Percentiles rank a stretch among this genome's conserved stretches.
phyloP scores from a whole-genome alignment of 2,797 vertebrate genomes.

The Aselliscus stoliczkanus region DNA sequence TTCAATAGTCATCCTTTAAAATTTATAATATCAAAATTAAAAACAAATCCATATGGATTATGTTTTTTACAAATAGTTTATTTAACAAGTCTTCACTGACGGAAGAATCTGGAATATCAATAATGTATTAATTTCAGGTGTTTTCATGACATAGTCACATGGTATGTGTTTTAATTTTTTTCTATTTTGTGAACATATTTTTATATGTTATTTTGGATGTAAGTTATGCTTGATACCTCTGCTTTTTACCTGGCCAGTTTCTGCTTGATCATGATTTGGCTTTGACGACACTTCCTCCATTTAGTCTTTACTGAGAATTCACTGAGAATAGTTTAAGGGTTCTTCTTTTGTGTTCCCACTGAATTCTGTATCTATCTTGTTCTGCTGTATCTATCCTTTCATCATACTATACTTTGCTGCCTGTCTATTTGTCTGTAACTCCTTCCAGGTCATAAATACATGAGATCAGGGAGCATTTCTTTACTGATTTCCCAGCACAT shows the following conservation, averaged over 20 bases:
- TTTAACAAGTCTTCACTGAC: not conserved
- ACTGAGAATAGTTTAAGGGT: not conserved
- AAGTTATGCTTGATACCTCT: not conserved
- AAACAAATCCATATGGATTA: not conserved
- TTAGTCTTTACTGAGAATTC: not conserved
- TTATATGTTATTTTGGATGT: not conserved
- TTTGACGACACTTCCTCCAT: not conserved
- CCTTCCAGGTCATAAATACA: not conserved
- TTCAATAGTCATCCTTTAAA: slow-evolving; percentile 49
- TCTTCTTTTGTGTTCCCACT: not conserved
- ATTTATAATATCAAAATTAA: slow-evolving; percentile 43
- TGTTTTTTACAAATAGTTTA: slow-evolving; percentile 32
- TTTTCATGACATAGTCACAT: not conserved
- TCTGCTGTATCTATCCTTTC: not conserved
- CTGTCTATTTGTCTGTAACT: not conserved
- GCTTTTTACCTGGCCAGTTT: not conserved
- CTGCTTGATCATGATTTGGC: not conserved
- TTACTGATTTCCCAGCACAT: not conserved
- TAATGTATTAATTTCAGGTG: not conserved
- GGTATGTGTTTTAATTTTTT: not conserved
- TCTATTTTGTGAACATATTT: not conserved
- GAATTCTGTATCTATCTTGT: not conserved
- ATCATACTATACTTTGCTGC: not conserved
- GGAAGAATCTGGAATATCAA: not conserved
- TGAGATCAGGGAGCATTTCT: not conserved